Percentiles rank a stretch among this genome's conserved stretches.
These are phyloP conservation scores for Fratercula arctica DNA, from an alignment of 2,797 vertebrate genomes.

Conservation along the genomic window DNA sequence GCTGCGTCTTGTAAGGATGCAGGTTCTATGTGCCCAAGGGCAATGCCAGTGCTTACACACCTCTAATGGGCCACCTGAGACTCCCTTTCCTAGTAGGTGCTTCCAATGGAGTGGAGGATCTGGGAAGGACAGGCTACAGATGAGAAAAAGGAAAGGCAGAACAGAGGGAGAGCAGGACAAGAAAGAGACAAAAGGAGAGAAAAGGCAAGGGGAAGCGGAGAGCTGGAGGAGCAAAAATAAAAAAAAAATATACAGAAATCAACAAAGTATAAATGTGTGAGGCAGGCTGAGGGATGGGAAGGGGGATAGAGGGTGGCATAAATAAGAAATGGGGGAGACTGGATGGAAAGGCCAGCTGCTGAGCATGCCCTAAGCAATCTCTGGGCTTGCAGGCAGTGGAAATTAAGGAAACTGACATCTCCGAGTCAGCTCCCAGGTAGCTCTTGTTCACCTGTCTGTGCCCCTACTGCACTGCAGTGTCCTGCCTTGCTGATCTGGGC, in stretches of 20 bases:
- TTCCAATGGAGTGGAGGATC: background rate
- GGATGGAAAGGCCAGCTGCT: background rate
- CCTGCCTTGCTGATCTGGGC: background rate
- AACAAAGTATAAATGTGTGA: background rate
- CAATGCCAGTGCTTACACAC: background rate
- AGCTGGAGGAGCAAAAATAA: fast-evolving
- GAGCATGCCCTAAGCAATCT: background rate
- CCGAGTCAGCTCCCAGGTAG: background rate
- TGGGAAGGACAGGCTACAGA: background rate
- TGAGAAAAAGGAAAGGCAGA: background rate
- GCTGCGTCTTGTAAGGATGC: fast-evolving
- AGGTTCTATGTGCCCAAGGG: background rate
- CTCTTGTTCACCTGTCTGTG: background rate
- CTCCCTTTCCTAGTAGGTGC: background rate
- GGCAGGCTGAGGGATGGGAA: background rate
- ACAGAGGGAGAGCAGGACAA: background rate
- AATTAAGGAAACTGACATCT: background rate
- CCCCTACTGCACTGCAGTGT: background rate
- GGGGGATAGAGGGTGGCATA: background rate
- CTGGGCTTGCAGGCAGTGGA: background rate
- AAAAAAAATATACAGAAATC: background rate
- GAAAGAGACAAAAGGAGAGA: background rate
- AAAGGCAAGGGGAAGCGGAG: background rate
- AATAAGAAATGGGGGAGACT: background rate
- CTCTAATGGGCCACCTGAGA: background rate